Base-by-base conservation (phyloP, 2,888 invertebrate species). In the Sinelater perroti region DNA sequence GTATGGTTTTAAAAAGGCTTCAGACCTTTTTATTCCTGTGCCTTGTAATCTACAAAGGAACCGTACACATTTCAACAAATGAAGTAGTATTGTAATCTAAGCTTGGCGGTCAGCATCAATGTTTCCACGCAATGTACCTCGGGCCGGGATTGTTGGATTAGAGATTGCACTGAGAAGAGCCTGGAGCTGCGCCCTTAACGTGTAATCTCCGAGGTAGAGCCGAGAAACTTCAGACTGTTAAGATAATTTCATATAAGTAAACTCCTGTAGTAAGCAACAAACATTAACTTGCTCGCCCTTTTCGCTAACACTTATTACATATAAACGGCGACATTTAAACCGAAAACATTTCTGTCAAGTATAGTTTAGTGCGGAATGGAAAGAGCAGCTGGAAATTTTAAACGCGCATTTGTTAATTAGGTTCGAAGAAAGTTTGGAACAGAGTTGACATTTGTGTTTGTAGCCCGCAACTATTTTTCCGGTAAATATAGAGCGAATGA, bases 101-200 rank as follows among this genome's bases (percentile, higher is more conserved):
- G 72, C 72, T 73, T 70, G 70, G 74, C 74, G 76, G 76, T 76
- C 76, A 76, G 72, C 77, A 75, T 76, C 74, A 75, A 75, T 75
- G 76, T 76, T 77, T 77, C 72, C 72, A 71, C 70, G 73, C 76
- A 72, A 77, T 77, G 72, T 76, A 77, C 70, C 74, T 69, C 69
- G 71, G 71, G 69, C 69, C 71, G 70, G 67, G 73, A 73, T 73
- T 73, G 72, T 71, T 71, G 72, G 71, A 71, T 71, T 68, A 70
- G 71, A 71, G 72, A 72, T 72, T 73, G 71, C 71, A 70, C 65
- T 65, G 67, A 67, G 64, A 66, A 68, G 67, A 69, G 68, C 67
- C 64, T 68, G 64, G 66, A 63, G 61, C 69, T 66, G 67, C 70
- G 61, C 60, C 60, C 69, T 70, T 71, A 71, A 72, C 72, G 71